Evolutionary conservation across 1,140 invertebrate species (phyloP).

Genomic region (Formica exsecta): DNA sequence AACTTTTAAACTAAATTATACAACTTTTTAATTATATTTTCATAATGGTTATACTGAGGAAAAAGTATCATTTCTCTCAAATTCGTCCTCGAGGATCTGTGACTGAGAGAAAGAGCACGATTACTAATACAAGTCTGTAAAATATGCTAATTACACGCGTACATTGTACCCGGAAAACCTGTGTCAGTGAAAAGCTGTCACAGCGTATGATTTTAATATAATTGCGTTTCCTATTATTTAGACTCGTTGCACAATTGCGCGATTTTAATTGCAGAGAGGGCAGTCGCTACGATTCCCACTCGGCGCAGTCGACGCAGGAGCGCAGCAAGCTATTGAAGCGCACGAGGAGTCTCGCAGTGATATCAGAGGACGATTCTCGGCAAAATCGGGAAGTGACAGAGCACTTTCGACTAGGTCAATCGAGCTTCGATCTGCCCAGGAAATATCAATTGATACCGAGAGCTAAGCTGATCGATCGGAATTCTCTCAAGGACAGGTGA

Average conservation of each 20-base stretch:
- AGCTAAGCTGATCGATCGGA: slow-evolving; percentile 91
- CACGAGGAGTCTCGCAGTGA: slow-evolving; percentile 91
- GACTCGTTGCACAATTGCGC: slow-evolving; percentile 35
- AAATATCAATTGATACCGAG: slow-evolving; percentile 92
- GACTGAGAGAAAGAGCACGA: slow-evolving; percentile 6
- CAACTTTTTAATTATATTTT: slow-evolving; percentile 37
- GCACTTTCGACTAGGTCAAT: slow-evolving; percentile 77
- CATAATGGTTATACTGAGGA: neutral
- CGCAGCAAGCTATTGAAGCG: slow-evolving; percentile 89
- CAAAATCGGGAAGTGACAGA: slow-evolving; percentile 72
- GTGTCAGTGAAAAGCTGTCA: slow-evolving; percentile 1
- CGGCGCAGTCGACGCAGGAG: slow-evolving; percentile 80
- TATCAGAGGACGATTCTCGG: slow-evolving; percentile 91
- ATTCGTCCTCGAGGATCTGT: neutral
- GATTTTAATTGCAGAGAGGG: slow-evolving; percentile 67
- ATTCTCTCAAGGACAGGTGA: slow-evolving; percentile 90
- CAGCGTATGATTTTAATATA: slow-evolving; percentile 38
- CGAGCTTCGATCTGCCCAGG: slow-evolving; percentile 87
- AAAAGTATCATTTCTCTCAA: slow-evolving; percentile 6
- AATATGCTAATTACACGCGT: slow-evolving; percentile 18
- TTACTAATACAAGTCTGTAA: slow-evolving; percentile 21
- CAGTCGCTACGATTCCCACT: slow-evolving; percentile 78
- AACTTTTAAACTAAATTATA: slow-evolving; percentile 20
- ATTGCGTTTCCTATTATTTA: slow-evolving; percentile 31
- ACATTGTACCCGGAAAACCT: neutral